These are phyloP conservation scores for Achroia grisella DNA, from an alignment of 1,140 invertebrate genomes.

Conservation along the genomic window DNA sequence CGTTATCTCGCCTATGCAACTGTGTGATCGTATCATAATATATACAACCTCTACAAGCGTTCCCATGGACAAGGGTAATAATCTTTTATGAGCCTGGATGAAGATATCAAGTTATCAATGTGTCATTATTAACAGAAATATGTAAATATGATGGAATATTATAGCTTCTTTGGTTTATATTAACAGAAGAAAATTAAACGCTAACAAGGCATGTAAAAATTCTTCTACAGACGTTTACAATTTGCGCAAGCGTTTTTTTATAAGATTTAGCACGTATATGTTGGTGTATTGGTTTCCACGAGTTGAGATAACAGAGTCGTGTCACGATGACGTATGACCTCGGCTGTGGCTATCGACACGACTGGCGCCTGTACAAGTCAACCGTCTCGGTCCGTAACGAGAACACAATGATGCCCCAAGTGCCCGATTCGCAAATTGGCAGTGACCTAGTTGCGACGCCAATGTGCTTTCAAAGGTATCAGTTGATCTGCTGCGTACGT, in stretches of 20 bases:
- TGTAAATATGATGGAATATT: no score
- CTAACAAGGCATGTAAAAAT: no score
- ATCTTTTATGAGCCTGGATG: constrained; percentile 27
- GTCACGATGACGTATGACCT: constrained; percentile 17
- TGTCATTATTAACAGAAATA: background rate
- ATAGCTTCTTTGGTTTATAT: no score
- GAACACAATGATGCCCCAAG: constrained; percentile 32
- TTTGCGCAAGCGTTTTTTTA: no score
- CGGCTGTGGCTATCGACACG: constrained; percentile 8
- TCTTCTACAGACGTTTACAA: no score
- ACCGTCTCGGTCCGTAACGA: constrained; percentile 19
- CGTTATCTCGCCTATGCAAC: constrained; percentile 15
- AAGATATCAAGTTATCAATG: constrained; percentile 26
- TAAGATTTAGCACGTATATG: no score
- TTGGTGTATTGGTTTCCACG: constrained; percentile 1
- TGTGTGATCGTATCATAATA: constrained; percentile 18
- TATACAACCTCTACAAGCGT: constrained; percentile 10
- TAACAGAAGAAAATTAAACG: no score
- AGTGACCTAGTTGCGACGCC: constrained; percentile 29
- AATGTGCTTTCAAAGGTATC: constrained; percentile 12
- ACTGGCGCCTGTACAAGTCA: constrained; percentile 9
- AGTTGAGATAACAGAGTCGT: constrained; percentile 33
- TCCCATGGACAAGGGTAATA: constrained; percentile 22
- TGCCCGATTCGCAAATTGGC: constrained; percentile 31
- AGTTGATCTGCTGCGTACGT: no score